Evolutionary conservation across 2,888 invertebrate genomes (phyloP), one percentile per base, ranked within the genome.

Genomic region (Eristalis pertinax): DNA sequence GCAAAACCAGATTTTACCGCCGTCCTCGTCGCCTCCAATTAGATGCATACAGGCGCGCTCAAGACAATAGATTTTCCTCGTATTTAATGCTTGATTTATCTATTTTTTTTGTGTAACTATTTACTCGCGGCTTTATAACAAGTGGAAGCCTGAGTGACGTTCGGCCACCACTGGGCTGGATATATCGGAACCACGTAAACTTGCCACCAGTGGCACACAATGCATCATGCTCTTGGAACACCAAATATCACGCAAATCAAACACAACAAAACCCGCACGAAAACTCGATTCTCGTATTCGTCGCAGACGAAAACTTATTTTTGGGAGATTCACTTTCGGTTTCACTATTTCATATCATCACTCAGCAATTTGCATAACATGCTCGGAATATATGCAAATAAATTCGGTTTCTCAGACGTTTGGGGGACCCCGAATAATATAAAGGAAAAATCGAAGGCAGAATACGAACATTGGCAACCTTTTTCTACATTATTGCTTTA

Each of bases 1-100:
- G 65, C 64, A 76, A 84, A 87, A 87, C 87, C 79, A 87, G 87
- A 87, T 73, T 84, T 84, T 68, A 69, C 68, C 79, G 79, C 87
- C 76, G 84, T 83, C 75, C 64, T 78, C 43, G 63, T 41, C 67
- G 83, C 58, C 58, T 35, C 75, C 60, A 78, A 76, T 80, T 60
- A 68, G 50, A 63, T 80, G 68, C 87, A 84, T 87, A 58, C 83
- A 86, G 79, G 65, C 75, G 74, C 64, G 67, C 77, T 43, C 75
- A 43, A n/a, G 26, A 74, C 82, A 77, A 74, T 60, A 74, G 67
- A 72, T 76, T 68, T 2, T 74, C 19, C 50, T 50, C 50, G 19
- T 2, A 22, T 19, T 50, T 50, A 50, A 50, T 19, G 7, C 19
- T n/a, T 19, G 19, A 38, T 64, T 35, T 58, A 72, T 19, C 29